Evolutionary conservation across 37 sponge, comb jelly and placozoan species (phyloP).

Genomic region (Beroe forskalii): DNA sequence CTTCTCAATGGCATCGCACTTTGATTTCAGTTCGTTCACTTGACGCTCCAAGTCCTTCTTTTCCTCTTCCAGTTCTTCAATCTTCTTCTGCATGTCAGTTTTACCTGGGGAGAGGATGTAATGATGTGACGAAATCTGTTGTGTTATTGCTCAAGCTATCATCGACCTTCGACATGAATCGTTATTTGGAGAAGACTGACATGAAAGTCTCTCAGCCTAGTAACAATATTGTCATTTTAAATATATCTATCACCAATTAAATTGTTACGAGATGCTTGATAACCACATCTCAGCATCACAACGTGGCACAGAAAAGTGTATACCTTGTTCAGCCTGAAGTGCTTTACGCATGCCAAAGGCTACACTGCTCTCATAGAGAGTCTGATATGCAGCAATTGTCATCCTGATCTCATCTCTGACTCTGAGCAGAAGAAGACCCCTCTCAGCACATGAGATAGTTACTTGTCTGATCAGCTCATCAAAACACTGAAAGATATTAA

Average conservation of each 20-base stretch:
- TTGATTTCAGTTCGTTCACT: conserved; percentile 83
- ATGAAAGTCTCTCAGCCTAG: too few species aligned
- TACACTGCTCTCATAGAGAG: conserved; percentile 98
- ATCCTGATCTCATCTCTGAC: conserved; percentile 97
- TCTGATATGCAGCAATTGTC: conserved; percentile 99
- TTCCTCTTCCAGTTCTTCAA: conserved; percentile 76
- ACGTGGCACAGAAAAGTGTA: too few species aligned
- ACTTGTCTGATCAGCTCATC: conserved; percentile 98
- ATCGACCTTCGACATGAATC: background rate
- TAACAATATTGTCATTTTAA: too few species aligned
- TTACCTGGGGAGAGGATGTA: conserved; percentile 67
- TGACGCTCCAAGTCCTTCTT: conserved; percentile 82
- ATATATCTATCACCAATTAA: too few species aligned
- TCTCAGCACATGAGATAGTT: conserved; percentile 93
- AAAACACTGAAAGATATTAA: conserved; percentile 32
- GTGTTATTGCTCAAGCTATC: background rate
- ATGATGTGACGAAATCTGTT: too few species aligned
- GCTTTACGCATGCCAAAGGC: conserved; percentile 98
- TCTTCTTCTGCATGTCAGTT: conserved; percentile 82
- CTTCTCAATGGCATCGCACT: conserved; percentile 96
- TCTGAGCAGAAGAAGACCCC: conserved; percentile 89
- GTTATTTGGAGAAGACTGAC: too few species aligned
- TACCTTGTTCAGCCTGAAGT: conserved; percentile 95
- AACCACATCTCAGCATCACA: too few species aligned
- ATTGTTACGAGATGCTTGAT: too few species aligned